Conservation (phyloP, 2,113 vertebrate genomes). For the Syngnathus floridae region DNA sequence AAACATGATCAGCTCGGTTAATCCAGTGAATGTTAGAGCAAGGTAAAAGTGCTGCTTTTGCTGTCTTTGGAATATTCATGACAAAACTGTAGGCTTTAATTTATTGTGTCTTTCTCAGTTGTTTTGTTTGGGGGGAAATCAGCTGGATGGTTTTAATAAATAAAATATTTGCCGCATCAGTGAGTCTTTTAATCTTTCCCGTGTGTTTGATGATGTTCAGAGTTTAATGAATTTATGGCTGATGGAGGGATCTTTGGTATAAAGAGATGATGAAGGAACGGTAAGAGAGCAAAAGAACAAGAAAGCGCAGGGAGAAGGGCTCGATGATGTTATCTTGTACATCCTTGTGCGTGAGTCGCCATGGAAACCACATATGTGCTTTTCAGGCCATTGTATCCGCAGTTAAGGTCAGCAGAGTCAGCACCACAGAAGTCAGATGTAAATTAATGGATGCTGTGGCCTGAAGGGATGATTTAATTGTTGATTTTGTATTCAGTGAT, state of each 20-base stretch:
- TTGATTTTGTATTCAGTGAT: conserved; percentile 1
- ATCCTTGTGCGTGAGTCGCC: conserved; percentile 10
- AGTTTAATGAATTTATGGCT: neutral
- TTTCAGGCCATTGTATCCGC: conserved; percentile 20
- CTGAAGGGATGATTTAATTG: neutral
- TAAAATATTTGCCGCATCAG: conserved; percentile 55
- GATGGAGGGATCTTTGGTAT: neutral
- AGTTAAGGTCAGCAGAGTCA: conserved; percentile 8
- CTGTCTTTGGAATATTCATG: conserved; percentile 37
- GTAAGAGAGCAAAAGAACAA: neutral
- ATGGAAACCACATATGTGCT: conserved; percentile 23
- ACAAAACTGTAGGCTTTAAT: conserved; percentile 53
- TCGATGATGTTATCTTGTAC: neutral
- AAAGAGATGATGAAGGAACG: neutral
- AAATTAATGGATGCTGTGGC: neutral
- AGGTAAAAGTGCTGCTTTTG: conserved; percentile 27
- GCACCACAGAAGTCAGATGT: neutral
- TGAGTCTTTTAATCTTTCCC: neutral
- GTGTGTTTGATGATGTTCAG: conserved; percentile 14
- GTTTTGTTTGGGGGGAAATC: conserved; percentile 48
- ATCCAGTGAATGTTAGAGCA: conserved; percentile 1
- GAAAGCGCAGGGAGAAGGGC: neutral
- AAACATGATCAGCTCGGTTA: neutral
- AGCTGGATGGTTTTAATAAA: conserved; percentile 57
- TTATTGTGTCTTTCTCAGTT: conserved; percentile 54